phyloP scores from a whole-genome alignment of 2,888 invertebrate species.

The Trissonchulus latispiculum region DNA sequence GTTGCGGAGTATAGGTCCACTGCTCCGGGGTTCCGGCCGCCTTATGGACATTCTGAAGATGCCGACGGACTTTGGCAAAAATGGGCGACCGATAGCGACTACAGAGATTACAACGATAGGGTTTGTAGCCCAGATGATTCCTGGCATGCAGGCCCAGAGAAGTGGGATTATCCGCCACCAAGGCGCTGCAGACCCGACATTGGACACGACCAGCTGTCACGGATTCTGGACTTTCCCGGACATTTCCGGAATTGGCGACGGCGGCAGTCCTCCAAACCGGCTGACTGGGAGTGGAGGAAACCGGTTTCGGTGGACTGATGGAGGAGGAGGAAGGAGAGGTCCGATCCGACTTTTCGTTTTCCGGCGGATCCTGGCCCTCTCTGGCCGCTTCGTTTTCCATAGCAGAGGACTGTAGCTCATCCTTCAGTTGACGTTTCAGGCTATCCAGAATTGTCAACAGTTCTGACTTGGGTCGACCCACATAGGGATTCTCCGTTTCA shows the following conservation, averaged over 20 bases:
- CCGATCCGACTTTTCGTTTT: no score
- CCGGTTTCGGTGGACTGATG: no score
- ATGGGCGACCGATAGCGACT: conserved; percentile 16
- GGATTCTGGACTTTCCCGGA: no score
- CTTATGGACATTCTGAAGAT: conserved; percentile 20
- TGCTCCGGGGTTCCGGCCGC: background rate
- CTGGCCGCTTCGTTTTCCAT: background rate
- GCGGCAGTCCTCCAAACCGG: background rate
- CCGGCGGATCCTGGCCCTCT: background rate
- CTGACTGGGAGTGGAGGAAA: no score
- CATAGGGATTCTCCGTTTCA: background rate
- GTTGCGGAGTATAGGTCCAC: conserved; percentile 17
- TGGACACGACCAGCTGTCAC: conserved; percentile 13
- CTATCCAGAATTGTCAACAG: background rate
- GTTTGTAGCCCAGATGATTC: conserved; percentile 22
- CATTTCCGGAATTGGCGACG: no score
- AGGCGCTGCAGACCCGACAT: background rate
- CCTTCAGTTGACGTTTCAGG: background rate
- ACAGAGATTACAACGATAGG: conserved; percentile 22
- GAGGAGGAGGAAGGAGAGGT: background rate
- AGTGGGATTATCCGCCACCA: conserved; percentile 17
- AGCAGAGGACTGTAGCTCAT: background rate
- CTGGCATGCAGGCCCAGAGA: conserved; percentile 20
- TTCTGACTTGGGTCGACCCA: background rate
- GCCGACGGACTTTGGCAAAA: conserved; percentile 21